Evolutionary conservation across 1,140 invertebrate genomes (phyloP), one percentile per base, ranked within the genome.

Genomic region (Oppia nitens): DNA sequence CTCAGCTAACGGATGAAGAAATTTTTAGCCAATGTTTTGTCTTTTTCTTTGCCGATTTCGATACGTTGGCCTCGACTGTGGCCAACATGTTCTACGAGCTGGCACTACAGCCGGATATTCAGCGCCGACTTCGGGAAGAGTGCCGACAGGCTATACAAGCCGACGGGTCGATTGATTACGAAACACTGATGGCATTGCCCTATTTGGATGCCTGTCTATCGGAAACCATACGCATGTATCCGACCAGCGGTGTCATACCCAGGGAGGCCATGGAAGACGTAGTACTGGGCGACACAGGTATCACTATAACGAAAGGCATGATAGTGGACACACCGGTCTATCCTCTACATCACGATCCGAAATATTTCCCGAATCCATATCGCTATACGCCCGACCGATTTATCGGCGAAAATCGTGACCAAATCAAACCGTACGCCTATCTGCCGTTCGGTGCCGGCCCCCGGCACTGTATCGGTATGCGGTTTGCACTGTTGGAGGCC

Each of bases 31-130:
- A 84, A 63, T 76, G 77, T 1, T 69, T 79, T 1, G 40, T 81
- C 4, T 84, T 85, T 64, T 81, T 83, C 62, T 68, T 76, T 1
- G 83, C 77, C 58, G 81, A n/a, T n/a, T 83, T 77, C 62, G 81
- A 82, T 66, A 81, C 80, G 0, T 75, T 78, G 0, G 69, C 78
- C 0, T 75, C 74, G 0, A 71, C 75, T 1, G 67, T 82, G 25
- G 67, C 74, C 0, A 79, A 78, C 59, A 67, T 75, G 0, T 66
- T 74, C 1, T 78, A 78, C 50, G 67, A 77, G 53, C 63, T 84
- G 23, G 78, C 81, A 2, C 63, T 71, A n/a, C 67, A 83, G 59
- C 76, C 70, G 0, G 68, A 75, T 0, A 64, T 79, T 11, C 82
- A 82, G 63, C 62, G 55, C n/a, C n/a, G 32, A 50, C 24, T 45